Percentiles rank a stretch among this genome's conserved stretches.
These are phyloP conservation scores for Ariopsis seemanni DNA, from an alignment of 2,113 vertebrate species.

Conservation along the genomic window DNA sequence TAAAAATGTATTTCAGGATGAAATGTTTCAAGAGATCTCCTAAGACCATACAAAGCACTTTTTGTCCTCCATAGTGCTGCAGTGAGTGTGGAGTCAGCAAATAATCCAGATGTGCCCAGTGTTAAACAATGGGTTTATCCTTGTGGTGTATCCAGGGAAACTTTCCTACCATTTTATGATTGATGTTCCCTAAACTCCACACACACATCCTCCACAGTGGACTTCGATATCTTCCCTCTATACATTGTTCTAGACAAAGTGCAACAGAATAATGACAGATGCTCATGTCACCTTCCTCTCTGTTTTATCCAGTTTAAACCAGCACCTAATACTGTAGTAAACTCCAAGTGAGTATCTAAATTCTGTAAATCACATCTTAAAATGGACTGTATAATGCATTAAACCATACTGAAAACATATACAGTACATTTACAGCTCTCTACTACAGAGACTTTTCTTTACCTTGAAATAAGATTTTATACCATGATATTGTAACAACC, in stretches of 20 bases:
- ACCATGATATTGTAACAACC: neutral
- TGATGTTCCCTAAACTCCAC: slow-evolving; percentile 31
- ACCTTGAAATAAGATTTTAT: slow-evolving; percentile 2
- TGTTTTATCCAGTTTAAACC: slow-evolving; percentile 22
- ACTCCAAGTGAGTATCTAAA: neutral
- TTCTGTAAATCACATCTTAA: neutral
- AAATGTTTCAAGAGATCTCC: slow-evolving; percentile 11
- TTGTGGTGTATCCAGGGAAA: slow-evolving; percentile 40
- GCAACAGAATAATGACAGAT: slow-evolving; percentile 30
- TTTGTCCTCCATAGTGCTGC: slow-evolving; percentile 31
- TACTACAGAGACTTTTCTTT: neutral
- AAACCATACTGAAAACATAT: neutral
- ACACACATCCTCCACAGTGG: slow-evolving; percentile 34
- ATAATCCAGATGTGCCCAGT: slow-evolving; percentile 39
- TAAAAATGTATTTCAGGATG: neutral
- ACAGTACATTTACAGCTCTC: neutral
- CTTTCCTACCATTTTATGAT: slow-evolving; percentile 41
- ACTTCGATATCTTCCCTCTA: slow-evolving; percentile 38
- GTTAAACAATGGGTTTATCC: slow-evolving; percentile 48
- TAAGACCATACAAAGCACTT: slow-evolving; percentile 18
- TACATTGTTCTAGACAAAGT: slow-evolving; percentile 36
- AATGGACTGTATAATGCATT: neutral
- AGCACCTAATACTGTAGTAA: neutral
- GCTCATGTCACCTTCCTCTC: slow-evolving; percentile 21
- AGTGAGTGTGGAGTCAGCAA: slow-evolving; percentile 35